These are phyloP conservation scores for Tetragnatha versicolor DNA, from an alignment of 1,140 invertebrate species.

Conservation along the genomic window DNA sequence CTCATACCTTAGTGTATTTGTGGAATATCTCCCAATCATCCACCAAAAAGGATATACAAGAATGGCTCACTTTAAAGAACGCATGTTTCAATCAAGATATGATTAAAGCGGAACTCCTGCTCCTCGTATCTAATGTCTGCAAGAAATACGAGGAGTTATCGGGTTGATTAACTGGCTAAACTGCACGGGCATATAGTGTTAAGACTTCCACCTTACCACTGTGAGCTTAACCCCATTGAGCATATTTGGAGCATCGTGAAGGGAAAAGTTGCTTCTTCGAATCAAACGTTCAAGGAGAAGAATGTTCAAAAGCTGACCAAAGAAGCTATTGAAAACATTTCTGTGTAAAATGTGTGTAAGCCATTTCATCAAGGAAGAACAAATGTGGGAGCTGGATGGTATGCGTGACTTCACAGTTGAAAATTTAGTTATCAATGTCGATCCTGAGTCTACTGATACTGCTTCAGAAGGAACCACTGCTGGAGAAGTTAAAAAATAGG, in stretches of 20 bases:
- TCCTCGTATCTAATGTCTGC: not conserved
- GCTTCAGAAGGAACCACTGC: not conserved
- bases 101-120: slow-evolving; percentile 3
- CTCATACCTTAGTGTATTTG: slow-evolving; percentile 56
- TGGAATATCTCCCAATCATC: not conserved
- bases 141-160: not conserved
- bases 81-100: not conserved
- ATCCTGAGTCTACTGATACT: not conserved
- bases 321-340: not conserved
- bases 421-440: not conserved
- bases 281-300: not conserved
- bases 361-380: not conserved
- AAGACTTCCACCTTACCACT: too few relatives aligned
- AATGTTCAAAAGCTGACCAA: not conserved
- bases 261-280: too few relatives aligned
- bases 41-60: slow-evolving; percentile 1
- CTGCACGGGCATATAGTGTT: too few relatives aligned
- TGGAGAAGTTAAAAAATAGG: not conserved
- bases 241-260: too few relatives aligned
- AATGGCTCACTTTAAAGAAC: slow-evolving; percentile 8
- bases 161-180: not conserved
- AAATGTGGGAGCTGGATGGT: not conserved
- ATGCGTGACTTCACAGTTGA: not conserved
- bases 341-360: too few relatives aligned
- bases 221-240: too few relatives aligned